These are phyloP conservation scores for Cheilosia scutellata DNA, from an alignment of 2,888 invertebrate species.

Conservation along the genomic window DNA sequence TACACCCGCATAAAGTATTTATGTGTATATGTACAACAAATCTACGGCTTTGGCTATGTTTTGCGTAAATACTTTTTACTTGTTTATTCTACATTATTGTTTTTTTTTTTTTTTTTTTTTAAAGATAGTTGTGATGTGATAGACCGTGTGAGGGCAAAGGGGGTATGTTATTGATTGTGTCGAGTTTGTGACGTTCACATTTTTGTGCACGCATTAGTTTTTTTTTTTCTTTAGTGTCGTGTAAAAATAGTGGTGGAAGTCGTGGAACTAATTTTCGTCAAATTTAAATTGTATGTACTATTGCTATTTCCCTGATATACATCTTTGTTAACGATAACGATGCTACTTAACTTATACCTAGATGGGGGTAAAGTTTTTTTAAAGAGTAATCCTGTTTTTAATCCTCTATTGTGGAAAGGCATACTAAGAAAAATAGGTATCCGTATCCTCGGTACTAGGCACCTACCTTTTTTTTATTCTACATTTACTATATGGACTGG, in stretches of 20 bases:
- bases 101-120: not conserved
- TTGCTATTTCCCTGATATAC: too few relatives aligned
- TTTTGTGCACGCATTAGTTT: slow-evolving; percentile 23
- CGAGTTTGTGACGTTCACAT: not conserved
- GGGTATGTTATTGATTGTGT: slow-evolving; percentile 42
- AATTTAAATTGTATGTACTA: too few relatives aligned
- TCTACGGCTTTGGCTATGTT: slow-evolving; percentile 24
- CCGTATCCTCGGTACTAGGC: too few relatives aligned
- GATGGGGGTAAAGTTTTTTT: too few relatives aligned
- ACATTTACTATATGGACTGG: too few relatives aligned
- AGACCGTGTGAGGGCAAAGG: not conserved
- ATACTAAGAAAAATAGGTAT: too few relatives aligned
- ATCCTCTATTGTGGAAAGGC: too few relatives aligned
- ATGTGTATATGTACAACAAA: not conserved
- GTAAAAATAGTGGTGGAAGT: not conserved
- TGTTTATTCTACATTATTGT: slow-evolving; percentile 14
- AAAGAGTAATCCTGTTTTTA: too few relatives aligned
- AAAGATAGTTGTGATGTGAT: not conserved
- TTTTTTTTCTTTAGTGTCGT: slow-evolving; percentile 3
- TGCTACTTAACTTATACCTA: too few relatives aligned
- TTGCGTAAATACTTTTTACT: slow-evolving; percentile 30
- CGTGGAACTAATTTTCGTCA: too few relatives aligned
- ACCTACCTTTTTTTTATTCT: too few relatives aligned
- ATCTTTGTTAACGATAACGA: too few relatives aligned
- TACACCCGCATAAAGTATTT: slow-evolving; percentile 45